Conservation (phyloP, 2,888 invertebrate species). For the Laspeyria flexula region DNA sequence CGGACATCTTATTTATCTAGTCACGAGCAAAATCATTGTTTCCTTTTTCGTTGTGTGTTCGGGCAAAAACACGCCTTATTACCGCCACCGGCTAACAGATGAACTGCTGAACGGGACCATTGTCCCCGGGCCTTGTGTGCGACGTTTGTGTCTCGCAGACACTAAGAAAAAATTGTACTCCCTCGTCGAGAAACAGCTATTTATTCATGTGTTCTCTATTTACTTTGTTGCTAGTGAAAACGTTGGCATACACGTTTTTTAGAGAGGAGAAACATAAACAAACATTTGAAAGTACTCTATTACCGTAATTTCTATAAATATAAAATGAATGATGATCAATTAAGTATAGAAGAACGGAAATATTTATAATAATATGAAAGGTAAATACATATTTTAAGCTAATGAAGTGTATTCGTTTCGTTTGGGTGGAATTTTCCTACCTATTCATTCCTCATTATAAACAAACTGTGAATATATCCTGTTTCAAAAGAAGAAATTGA, state of each 20-base stretch:
- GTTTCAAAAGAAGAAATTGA: too few species aligned
- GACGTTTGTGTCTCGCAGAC: conserved; percentile 66
- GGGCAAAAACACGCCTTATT: conserved; percentile 79
- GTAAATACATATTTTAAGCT: too few species aligned
- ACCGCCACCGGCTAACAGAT: conserved; percentile 74
- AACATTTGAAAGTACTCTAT: too few species aligned
- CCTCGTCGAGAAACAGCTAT: conserved; percentile 51
- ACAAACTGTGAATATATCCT: too few species aligned
- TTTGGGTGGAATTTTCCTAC: too few species aligned
- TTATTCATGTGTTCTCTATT: conserved; percentile 58
- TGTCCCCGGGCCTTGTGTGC: conserved; percentile 70
- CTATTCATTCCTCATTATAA: too few species aligned
- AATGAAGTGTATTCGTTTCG: too few species aligned
- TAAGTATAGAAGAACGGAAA: not conserved
- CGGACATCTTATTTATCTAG: conserved; percentile 84
- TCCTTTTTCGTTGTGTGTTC: conserved; percentile 72
- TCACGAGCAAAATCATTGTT: conserved; percentile 82
- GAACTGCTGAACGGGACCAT: conserved; percentile 71
- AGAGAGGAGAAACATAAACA: conserved; percentile 4
- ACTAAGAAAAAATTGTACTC: conserved; percentile 51
- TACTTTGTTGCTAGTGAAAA: conserved; percentile 34
- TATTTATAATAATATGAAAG: not conserved
- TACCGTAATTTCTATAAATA: too few species aligned
- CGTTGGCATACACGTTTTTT: not conserved
- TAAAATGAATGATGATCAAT: too few species aligned